Base-by-base conservation (phyloP, 2,797 vertebrate species). In the Karalla daura region DNA sequence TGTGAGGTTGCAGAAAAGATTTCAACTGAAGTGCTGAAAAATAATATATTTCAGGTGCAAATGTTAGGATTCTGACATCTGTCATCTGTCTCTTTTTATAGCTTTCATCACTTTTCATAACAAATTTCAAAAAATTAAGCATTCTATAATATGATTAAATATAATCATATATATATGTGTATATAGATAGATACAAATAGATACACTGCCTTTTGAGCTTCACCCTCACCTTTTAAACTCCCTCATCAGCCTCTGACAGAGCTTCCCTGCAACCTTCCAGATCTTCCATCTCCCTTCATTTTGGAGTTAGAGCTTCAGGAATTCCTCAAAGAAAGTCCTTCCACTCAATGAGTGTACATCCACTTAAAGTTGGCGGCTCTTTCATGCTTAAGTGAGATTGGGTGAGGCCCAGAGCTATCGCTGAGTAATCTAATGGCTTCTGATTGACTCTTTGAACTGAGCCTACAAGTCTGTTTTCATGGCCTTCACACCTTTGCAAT, bases 1-100 rank as follows among this genome's bases (percentile, higher is more conserved):
- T 74, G 76, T 59, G 58, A 61, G 36, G 39, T 68, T 35, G 58
- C 68, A 59, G 64, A 74, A 78, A 86, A 35, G 24, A 74, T 73
- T 81, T 74, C 43, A 59, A 47, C 45, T 41, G 27, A 65, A 59
- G 71, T 54, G 33, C 51, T 63, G 56, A 72, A 71, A 71, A 68
- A 62, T 27, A 40, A 70, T 61, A 33, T 15, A 47, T 63, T 68
- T 71, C 46, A 73, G 53, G 14, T 78, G 63, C 32, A 53, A n/a
- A 56, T 36, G 46, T 37, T 49, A 52, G 63, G 17, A 32, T 76
- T 66, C 15, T 54, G 45, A 27, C 20, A 60, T 49, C 14, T 33
- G 25, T 63, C 20, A 58, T 45, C 43, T 45, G 5, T n/a, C 28
- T 46, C n/a, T 47, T 61, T 44, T 15, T 4, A 39, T 4, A 28